Conservation (phyloP, 2,888 invertebrate species). For the Exephanes ischioxanthus region DNA sequence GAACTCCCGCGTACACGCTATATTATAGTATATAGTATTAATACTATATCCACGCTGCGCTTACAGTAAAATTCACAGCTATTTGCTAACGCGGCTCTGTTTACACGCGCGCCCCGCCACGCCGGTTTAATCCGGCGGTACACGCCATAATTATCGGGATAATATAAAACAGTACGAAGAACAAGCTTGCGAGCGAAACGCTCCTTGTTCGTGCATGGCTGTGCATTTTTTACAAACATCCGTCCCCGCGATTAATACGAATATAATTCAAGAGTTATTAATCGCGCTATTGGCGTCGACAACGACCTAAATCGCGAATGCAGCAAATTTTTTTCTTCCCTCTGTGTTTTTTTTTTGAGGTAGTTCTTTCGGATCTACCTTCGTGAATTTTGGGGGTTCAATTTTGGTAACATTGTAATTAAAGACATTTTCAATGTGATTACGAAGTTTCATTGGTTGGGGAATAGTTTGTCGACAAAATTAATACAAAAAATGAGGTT, state of each 20-base stretch:
- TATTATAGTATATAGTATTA: slow-evolving; percentile 31
- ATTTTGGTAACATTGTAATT: too few relatives aligned
- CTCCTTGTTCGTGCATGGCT: slow-evolving; percentile 38
- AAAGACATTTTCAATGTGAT: too few relatives aligned
- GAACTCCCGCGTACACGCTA: slow-evolving; percentile 28
- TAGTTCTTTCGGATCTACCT: too few relatives aligned
- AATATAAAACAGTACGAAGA: slow-evolving; percentile 59
- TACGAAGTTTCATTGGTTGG: too few relatives aligned
- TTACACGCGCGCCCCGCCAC: slow-evolving; percentile 16
- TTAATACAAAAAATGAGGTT: too few relatives aligned
- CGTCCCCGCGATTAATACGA: neutral
- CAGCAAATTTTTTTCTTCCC: neutral
- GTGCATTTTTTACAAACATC: slow-evolving; percentile 33
- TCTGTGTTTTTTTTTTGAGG: neutral
- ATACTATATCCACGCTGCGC: slow-evolving; percentile 39
- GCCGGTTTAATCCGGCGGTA: slow-evolving; percentile 55
- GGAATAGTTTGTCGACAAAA: too few relatives aligned
- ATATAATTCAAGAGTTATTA: neutral
- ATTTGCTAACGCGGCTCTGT: slow-evolving; percentile 45
- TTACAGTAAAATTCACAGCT: slow-evolving; percentile 44
- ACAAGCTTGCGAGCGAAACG: slow-evolving; percentile 4
- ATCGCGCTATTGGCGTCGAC: neutral
- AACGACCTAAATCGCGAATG: neutral
- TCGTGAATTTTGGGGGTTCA: too few relatives aligned
- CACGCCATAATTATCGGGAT: slow-evolving; percentile 63